A percentile compares a stretch with the other conserved stretches of the same genome.
Evolutionary conservation across 2,888 invertebrate genomes (phyloP).

Genomic region (Drosophila melanosoma): DNA sequence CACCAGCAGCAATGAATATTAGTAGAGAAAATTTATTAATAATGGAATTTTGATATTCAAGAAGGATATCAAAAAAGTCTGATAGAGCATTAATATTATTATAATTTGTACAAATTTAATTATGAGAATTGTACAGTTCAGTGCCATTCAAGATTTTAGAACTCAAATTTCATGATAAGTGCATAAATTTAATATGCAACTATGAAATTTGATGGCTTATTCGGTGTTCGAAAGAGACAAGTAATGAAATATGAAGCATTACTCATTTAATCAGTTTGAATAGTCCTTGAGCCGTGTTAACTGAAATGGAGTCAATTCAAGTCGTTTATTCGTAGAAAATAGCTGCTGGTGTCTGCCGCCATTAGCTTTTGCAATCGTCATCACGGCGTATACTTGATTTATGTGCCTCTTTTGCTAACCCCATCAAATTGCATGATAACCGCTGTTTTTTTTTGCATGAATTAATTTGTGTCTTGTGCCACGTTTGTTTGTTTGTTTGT

Average conservation of each 20-base stretch:
- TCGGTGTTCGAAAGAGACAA: background rate
- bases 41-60: background rate
- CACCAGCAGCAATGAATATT: conserved; percentile 16
- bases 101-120: background rate
- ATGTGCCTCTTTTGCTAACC: conserved; percentile 35
- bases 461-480: conserved; percentile 8
- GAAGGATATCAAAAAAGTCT: no score
- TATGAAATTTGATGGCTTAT: background rate
- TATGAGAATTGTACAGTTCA: background rate
- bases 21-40: background rate
- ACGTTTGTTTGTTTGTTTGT: conserved; percentile 12
- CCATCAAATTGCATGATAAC: conserved; percentile 51
- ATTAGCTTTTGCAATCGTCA: conserved; percentile 32
- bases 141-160: background rate
- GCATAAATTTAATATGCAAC: background rate
- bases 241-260: background rate
- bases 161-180: background rate
- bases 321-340: background rate
- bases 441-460: conserved; percentile 50
- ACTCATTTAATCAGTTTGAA: background rate
- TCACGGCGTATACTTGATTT: conserved; percentile 43
- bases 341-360: conserved; percentile 19
- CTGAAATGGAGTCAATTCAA: background rate
- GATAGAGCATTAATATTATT: background rate
- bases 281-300: background rate